Conservation (phyloP, 1,140 invertebrate species). For the Brachionus angularis region DNA sequence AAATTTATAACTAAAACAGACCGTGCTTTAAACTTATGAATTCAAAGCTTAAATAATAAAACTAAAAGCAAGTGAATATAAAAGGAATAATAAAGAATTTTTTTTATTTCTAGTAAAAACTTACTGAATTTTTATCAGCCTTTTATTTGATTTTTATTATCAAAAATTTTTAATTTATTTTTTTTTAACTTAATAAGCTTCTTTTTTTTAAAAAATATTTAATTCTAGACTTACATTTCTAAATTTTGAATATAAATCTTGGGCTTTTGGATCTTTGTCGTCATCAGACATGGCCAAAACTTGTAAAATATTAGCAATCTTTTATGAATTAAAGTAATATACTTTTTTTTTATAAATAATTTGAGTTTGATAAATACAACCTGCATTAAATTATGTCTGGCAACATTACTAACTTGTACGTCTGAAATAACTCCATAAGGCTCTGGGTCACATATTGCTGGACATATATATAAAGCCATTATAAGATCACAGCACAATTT, state of each 20-base stretch:
- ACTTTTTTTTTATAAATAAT: too few relatives aligned
- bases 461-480: constrained; percentile 88
- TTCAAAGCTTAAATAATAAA: constrained; percentile 2
- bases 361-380: constrained; percentile 52
- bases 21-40: too few relatives aligned
- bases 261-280: constrained; percentile 67
- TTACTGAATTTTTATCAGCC: constrained; percentile 19
- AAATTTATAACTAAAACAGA: too few relatives aligned
- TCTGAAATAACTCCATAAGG: constrained; percentile 85
- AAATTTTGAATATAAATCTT: constrained; percentile 71
- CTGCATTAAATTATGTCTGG: constrained; percentile 86
- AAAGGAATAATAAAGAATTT: background rate
- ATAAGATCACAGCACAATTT: constrained; percentile 81
- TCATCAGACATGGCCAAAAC: constrained; percentile 79
- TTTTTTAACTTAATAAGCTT: too few relatives aligned
- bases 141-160: too few relatives aligned
- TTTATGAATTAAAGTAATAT: constrained; percentile 44
- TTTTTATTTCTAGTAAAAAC: background rate
- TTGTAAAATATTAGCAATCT: constrained; percentile 77
- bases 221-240: constrained; percentile 62
- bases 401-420: constrained; percentile 81
- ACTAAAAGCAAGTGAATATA: background rate
- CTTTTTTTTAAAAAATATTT: background rate
- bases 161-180: background rate
- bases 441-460: constrained; percentile 91